Base-by-base conservation (phyloP, 2,888 invertebrate genomes). In the Trichopoda pennipes region DNA sequence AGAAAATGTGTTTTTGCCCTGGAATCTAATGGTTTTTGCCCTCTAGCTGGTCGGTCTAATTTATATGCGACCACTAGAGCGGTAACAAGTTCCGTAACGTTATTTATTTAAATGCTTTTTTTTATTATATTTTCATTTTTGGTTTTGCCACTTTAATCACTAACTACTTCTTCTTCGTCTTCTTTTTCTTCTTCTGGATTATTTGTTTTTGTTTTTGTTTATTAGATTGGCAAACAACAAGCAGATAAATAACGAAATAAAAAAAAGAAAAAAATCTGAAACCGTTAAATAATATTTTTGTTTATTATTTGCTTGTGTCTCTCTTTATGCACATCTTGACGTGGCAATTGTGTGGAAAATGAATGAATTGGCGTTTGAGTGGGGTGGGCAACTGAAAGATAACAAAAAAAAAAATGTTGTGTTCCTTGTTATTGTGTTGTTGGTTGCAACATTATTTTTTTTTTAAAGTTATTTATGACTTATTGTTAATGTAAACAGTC, bases 61-160 rank as follows among this genome's bases (percentile, higher is more conserved):
- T 61, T 61, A 68, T 76, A 66, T 81, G 80, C 77, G 66, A 64
- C 76, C 83, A 83, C 35, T 51, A 75, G 83, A 84, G 83, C 81
- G 81, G 28, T 47, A 83, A 83, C 79, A 81, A 60, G 73, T 76
- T 80, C 78, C 76, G 74, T 74, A 78, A 74, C 78, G 74, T 64
- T 63, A 60, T 75, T 72, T 38, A 35, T 73, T 66, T 72, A n/a
- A n/a, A n/a, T n/a, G n/a, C 10, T 49, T 72, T 16, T 73, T 58
- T 17, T 23, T 16, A 7, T 53, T 53, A 14, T 55, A 38, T n/a
- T 47, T 10, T 7, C 12, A n/a, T 44, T 44, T 44, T 9, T 64
- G 12, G 12, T 38, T 38, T n/a, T 64, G n/a, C 35, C 38, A 47
- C 42, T 63, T 47, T 47, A n/a, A 21, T 42, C 32, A 6, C 21